Evolutionary conservation across 2,888 invertebrate genomes (phyloP), one percentile per base, ranked within the genome.

Genomic region (Suillia variegata): DNA sequence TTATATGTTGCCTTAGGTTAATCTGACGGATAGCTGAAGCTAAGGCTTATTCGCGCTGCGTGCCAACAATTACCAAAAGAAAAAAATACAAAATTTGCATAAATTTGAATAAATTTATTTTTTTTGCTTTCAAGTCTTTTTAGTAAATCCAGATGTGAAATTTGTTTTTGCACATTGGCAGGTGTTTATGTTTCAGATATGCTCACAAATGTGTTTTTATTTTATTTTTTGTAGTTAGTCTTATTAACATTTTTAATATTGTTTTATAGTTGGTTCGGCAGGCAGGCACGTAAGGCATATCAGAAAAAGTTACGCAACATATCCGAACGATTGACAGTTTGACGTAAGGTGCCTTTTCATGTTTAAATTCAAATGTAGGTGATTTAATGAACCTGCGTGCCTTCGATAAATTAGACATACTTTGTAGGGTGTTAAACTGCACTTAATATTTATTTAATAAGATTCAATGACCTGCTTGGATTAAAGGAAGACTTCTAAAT

Each of bases 301-400:
- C 17, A 59, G 45, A 59, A 56, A 59, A 59, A 47, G 55, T 55
- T 59, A 55, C 52, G 51, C 52, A 55, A 55, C 59, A 55, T 17
- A 59, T 59, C 59, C 55, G 18, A 33, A 55, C 55, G 59, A 59
- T 55, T 59, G 59, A 59, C 55, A 59, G 59, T 33, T 59, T 59
- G 59, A 59, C 59, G 51, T 55, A 45, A 33, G 20, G 5, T 8
- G 17, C 5, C 45, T 5, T n/a, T 38, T 5, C 15, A n/a, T 38
- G 4, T 38, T n/a, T 13, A 38, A 38, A n/a, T n/a, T n/a, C n/a
- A n/a, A n/a, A n/a, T n/a, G n/a, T n/a, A n/a, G n/a, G n/a, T n/a
- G n/a, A n/a, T n/a, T 38, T 38, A 38, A 38, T 38, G n/a, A 10
- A 26, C 26, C 26, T 38, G 38, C 38, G 38, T 38, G 38, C 38